A percentile compares a stretch with the other conserved stretches of the same genome.
These are phyloP conservation scores for Drosophila santomea DNA, from an alignment of 1,140 invertebrate genomes.

Conservation along the genomic window DNA sequence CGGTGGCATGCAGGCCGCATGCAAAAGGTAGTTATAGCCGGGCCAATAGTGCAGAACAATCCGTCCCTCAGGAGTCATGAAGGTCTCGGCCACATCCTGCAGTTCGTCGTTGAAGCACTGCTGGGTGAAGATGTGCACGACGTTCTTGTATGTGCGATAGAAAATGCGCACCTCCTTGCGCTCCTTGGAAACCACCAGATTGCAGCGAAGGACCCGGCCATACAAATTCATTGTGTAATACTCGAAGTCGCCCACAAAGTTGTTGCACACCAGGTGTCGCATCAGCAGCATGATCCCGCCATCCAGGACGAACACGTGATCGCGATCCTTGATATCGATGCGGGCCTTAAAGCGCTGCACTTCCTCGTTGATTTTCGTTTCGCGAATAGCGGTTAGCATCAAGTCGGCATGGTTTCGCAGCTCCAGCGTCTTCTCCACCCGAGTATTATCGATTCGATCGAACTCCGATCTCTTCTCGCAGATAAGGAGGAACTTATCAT, in stretches of 20 bases:
- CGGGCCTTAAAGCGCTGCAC: slow-evolving; percentile 69
- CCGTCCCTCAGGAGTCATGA: slow-evolving; percentile 58
- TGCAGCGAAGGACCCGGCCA: slow-evolving; percentile 67
- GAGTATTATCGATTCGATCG: slow-evolving; percentile 69
- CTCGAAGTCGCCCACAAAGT: slow-evolving; percentile 67
- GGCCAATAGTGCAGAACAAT: slow-evolving; percentile 74
- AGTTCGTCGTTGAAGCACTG: slow-evolving; percentile 78
- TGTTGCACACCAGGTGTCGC: slow-evolving; percentile 69
- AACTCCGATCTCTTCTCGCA: slow-evolving; percentile 74
- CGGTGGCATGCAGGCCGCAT: slow-evolving; percentile 54
- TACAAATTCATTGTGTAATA: slow-evolving; percentile 79
- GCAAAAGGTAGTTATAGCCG: slow-evolving; percentile 70
- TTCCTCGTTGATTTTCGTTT: slow-evolving; percentile 71
- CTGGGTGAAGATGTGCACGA: slow-evolving; percentile 60
- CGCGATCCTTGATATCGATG: slow-evolving; percentile 74
- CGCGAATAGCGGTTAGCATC: slow-evolving; percentile 61
- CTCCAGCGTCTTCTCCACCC: slow-evolving; percentile 66
- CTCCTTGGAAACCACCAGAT: slow-evolving; percentile 66
- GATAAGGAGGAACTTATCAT: slow-evolving; percentile 73
- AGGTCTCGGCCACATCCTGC: slow-evolving; percentile 76
- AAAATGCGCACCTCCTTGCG: slow-evolving; percentile 73
- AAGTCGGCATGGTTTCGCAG: slow-evolving; percentile 64
- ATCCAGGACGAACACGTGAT: slow-evolving; percentile 72
- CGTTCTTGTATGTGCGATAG: slow-evolving; percentile 69
- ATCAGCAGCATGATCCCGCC: slow-evolving; percentile 75